A percentile compares a stretch with the other conserved stretches of the same genome.
These are phyloP conservation scores for Ptychobarbus kaznakovi DNA, from an alignment of 2,797 vertebrate genomes.

Conservation along the genomic window DNA sequence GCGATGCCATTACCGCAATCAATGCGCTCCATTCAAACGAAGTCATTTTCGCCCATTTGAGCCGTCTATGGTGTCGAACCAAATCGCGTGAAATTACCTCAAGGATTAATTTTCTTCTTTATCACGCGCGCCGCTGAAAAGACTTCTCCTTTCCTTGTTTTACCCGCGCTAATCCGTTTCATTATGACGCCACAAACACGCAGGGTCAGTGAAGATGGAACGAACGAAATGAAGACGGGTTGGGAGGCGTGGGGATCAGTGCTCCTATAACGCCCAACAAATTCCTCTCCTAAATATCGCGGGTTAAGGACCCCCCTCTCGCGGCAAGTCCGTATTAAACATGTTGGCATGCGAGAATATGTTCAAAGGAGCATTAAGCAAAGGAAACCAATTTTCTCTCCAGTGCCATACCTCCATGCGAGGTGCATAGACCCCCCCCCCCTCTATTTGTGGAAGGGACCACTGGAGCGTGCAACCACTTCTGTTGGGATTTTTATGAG, in stretches of 20 bases:
- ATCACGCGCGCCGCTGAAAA: slow-evolving; percentile 76
- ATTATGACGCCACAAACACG: slow-evolving; percentile 82
- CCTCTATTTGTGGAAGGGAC: slow-evolving; percentile 68
- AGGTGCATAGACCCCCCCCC: slow-evolving; percentile 70
- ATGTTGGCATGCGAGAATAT: slow-evolving; percentile 78
- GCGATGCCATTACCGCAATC: slow-evolving; percentile 85
- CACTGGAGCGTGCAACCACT: slow-evolving; percentile 77
- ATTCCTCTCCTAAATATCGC: slow-evolving; percentile 78
- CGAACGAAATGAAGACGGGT: slow-evolving; percentile 56
- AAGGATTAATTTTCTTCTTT: slow-evolving; percentile 85
- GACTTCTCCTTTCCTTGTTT: slow-evolving; percentile 77
- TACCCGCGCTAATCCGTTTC: slow-evolving; percentile 85
- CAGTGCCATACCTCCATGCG: slow-evolving; percentile 72
- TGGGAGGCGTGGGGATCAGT: slow-evolving; percentile 49
- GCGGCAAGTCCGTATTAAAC: slow-evolving; percentile 77
- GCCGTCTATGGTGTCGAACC: slow-evolving; percentile 83
- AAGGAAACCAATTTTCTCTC: slow-evolving; percentile 80
- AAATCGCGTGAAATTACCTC: slow-evolving; percentile 89
- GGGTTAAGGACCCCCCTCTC: slow-evolving; percentile 75
- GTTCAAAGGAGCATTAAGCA: slow-evolving; percentile 79
- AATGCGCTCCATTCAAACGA: slow-evolving; percentile 80
- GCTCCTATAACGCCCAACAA: slow-evolving; percentile 77
- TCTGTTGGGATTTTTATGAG: slow-evolving; percentile 80
- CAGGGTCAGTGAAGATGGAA: slow-evolving; percentile 69
- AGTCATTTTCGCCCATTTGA: slow-evolving; percentile 83